A percentile compares a stretch with the other conserved stretches of the same genome.
Evolutionary conservation across 2,797 vertebrate species (phyloP).

Genomic region (Hapalemur alaotrensis): DNA sequence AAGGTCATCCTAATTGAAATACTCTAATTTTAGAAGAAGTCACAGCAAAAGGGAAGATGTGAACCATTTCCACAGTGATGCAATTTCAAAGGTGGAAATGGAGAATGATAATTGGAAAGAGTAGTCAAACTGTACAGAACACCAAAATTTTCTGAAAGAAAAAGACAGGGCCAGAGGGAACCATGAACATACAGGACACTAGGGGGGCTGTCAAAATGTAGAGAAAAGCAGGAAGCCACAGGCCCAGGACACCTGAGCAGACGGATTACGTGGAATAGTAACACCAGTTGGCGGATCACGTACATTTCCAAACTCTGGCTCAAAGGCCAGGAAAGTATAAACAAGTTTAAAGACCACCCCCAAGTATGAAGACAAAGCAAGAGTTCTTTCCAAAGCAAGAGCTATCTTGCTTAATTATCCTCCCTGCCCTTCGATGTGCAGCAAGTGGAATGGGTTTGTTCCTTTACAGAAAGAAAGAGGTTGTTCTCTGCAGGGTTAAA

Average conservation of each 20-base stretch:
- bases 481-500: background rate
- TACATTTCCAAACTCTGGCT: rapidly evolving
- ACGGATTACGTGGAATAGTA: background rate
- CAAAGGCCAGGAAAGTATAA: background rate
- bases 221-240: background rate
- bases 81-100: background rate
- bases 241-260: background rate
- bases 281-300: background rate
- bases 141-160: background rate
- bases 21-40: constrained; percentile 49
- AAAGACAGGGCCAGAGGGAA: background rate
- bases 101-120: background rate
- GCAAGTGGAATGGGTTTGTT: background rate
- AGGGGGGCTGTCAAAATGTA: background rate
- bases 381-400: background rate
- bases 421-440: background rate
- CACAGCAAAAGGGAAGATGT: background rate
- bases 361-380: background rate
- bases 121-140: background rate
- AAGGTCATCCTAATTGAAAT: constrained; percentile 57
- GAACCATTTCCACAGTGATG: background rate
- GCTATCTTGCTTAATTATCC: background rate
- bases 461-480: background rate
- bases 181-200: rapidly evolving
- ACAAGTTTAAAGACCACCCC: background rate